These are phyloP conservation scores for Oophaga sylvatica DNA, from an alignment of 2,797 vertebrate genomes.

Conservation along the genomic window DNA sequence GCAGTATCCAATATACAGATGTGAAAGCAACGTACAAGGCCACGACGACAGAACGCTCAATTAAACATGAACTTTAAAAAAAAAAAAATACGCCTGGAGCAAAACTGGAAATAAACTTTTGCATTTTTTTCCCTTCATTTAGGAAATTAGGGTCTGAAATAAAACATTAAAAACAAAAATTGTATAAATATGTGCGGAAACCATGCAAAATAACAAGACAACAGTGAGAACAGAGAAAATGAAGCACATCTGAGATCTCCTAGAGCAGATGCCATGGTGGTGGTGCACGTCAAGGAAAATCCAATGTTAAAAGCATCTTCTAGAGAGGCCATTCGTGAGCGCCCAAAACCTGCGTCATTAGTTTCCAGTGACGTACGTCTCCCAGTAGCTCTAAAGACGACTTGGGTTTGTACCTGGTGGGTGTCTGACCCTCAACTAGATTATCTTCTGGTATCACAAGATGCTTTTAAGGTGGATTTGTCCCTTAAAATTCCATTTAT, in stretches of 20 bases:
- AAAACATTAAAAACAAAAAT: constrained; percentile 36
- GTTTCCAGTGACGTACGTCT: background rate
- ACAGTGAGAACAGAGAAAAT: background rate
- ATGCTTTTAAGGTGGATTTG: background rate
- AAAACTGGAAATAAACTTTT: background rate
- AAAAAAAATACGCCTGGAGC: background rate
- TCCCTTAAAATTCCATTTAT: background rate
- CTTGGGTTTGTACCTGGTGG: background rate
- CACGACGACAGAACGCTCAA: constrained; percentile 19
- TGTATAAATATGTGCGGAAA: constrained; percentile 40
- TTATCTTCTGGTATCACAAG: background rate
- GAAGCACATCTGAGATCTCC: constrained; percentile 5
- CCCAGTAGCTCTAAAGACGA: background rate
- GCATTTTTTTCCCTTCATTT: background rate
- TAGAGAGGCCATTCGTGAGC: background rate
- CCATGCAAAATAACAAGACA: constrained; percentile 35
- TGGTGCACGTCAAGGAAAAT: background rate
- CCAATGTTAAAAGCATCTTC: background rate
- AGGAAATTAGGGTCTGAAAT: background rate
- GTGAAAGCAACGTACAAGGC: constrained; percentile 30
- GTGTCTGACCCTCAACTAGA: background rate
- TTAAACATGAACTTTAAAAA: background rate
- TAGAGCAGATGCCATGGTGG: background rate
- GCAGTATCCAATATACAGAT: constrained; percentile 6
- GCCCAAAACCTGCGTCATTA: background rate